A percentile compares a stretch with the other conserved stretches of the same genome.
Evolutionary conservation across 2,888 invertebrate genomes (phyloP).

Genomic region (Perdita meconis): DNA sequence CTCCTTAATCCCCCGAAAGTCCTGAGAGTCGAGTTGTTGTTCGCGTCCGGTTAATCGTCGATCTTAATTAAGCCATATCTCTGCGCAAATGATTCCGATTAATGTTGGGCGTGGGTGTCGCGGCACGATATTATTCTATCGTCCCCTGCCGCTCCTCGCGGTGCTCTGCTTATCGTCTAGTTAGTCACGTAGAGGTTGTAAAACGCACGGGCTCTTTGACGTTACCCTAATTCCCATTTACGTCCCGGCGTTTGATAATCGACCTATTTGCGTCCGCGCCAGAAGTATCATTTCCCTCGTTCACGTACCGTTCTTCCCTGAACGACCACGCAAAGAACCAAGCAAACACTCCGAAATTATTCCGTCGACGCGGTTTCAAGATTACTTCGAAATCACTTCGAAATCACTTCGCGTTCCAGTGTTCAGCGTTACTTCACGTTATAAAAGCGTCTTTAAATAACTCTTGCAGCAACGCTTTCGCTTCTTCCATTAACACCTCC

Average conservation of each 20-base stretch:
- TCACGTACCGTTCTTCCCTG: background rate
- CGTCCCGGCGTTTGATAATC: conserved; percentile 48
- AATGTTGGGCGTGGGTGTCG: conserved; percentile 56
- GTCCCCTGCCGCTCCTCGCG: conserved; percentile 51
- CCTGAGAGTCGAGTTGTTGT: conserved; percentile 38
- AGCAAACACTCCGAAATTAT: no score
- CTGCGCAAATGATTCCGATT: conserved; percentile 59
- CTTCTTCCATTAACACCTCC: background rate
- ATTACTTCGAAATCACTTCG: no score
- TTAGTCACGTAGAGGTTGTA: conserved; percentile 61
- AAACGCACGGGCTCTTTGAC: conserved; percentile 47
- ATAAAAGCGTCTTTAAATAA: no score
- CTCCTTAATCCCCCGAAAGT: background rate
- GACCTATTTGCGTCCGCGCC: conserved; percentile 46
- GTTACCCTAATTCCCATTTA: conserved; percentile 56
- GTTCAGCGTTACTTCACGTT: no score
- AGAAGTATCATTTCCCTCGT: conserved; percentile 39
- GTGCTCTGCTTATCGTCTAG: conserved; percentile 15
- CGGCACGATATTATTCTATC: conserved; percentile 52
- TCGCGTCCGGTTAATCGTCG: conserved; percentile 48
- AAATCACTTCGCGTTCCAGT: no score
- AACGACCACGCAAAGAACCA: no score
- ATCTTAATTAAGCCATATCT: conserved; percentile 66
- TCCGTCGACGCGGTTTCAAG: no score
- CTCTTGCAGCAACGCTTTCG: background rate